Evolutionary conservation across 2,113 vertebrate species (phyloP).

Genomic region (Illadopsis cleaveri): DNA sequence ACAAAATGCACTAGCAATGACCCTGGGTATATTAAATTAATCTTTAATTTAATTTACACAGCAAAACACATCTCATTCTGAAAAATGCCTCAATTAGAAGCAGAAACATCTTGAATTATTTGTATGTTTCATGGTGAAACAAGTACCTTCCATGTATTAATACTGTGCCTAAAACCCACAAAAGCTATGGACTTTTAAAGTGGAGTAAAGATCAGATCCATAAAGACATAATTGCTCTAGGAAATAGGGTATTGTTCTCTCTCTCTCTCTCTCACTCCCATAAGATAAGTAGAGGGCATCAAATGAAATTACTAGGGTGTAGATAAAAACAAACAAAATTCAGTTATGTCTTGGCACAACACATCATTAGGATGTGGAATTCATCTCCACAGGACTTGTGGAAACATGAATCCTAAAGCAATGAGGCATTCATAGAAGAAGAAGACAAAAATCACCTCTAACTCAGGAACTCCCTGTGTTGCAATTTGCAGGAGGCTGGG

Average conservation of each 20-base stretch:
- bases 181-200: neutral
- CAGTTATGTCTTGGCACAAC: neutral
- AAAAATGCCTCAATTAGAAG: neutral
- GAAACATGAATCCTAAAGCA: neutral
- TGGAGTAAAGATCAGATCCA: neutral
- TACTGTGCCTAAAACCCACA: neutral
- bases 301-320: neutral
- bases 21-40: neutral
- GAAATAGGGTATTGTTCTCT: neutral
- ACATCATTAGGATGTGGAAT: neutral
- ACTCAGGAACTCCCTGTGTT: neutral
- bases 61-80: neutral
- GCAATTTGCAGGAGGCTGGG: neutral
- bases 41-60: conserved; percentile 13
- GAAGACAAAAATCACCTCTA: neutral
- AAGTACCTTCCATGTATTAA: neutral
- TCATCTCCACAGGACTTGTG: neutral
- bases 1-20: neutral
- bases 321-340: neutral
- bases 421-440: neutral
- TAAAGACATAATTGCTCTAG: neutral
- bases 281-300: neutral
- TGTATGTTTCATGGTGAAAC: neutral
- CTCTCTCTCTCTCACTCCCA: neutral
- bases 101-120: neutral